Base-by-base conservation (phyloP, 2,888 invertebrate genomes). In the Dryocosmus kuriphilus region DNA sequence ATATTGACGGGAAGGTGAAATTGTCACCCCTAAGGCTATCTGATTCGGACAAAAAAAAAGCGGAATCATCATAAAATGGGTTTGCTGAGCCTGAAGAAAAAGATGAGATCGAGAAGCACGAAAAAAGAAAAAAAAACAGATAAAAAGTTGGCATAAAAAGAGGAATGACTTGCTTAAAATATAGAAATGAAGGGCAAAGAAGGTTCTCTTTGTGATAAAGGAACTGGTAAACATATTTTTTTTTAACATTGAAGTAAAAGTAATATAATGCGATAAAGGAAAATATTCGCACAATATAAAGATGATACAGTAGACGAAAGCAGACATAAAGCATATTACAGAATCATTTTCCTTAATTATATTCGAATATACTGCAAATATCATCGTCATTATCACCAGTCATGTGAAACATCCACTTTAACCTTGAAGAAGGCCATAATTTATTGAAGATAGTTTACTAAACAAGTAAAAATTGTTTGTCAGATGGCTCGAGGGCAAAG, bases 1-100 rank as follows among this genome's bases (percentile, higher is more conserved):
- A n/a, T 71, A 51, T 71, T 51, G 67, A 46, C 27, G 46, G 67
- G 38, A 24, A 9, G 46, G 71, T 71, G 51, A 19, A 71, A 46
- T 51, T 30, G 71, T 71, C 46, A 46, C 71, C 51, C 71, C 71
- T 71, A n/a, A 71, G 71, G 71, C 71, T 24, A 71, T 51, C 27
- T 24, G 30, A 67, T 67, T 24, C 27, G 27, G n/a, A 6, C n/a
- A 38, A 32, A 63, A 35, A 63, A 67, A 67, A 67, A 67, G 8
- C 11, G 24, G 27, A 46, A 67, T 46, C 67, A 67, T 67, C 67
- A 67, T 41, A 46, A 46, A 46, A 41, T 67, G 16, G 67, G 46
- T 67, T 67, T 8, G 41, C 27, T 41, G 67, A 67, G 38, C n/a
- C 24, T 35, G 38, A 22, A 65, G 38, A 22, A 65, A 65, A 65